A percentile compares a stretch with the other conserved stretches of the same genome.
These are phyloP conservation scores for Muscicapa adusta DNA, from an alignment of 2,113 vertebrate genomes.

Conservation along the genomic window DNA sequence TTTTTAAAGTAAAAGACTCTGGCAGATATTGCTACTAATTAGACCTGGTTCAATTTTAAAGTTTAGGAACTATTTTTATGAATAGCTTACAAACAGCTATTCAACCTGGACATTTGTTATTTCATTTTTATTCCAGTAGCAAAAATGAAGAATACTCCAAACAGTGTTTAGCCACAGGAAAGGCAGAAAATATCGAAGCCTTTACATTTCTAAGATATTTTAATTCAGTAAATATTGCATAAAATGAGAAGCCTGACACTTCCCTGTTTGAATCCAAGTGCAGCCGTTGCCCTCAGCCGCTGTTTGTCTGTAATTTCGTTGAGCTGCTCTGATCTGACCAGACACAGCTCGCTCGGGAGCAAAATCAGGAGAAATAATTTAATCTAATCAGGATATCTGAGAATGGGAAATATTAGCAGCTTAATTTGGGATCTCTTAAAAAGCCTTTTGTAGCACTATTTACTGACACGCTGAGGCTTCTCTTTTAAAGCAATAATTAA, in stretches of 20 bases:
- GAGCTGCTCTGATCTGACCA: slow-evolving; percentile 62
- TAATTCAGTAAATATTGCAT: slow-evolving; percentile 56
- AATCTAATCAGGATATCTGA: slow-evolving; percentile 74
- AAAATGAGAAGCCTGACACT: slow-evolving; percentile 35
- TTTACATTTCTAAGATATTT: slow-evolving; percentile 31
- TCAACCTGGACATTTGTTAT: background rate
- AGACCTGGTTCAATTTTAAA: background rate
- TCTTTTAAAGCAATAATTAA: slow-evolving; percentile 73
- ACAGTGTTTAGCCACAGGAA: slow-evolving; percentile 3
- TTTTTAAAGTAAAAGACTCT: background rate
- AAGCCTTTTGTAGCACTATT: slow-evolving; percentile 70
- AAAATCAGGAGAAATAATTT: slow-evolving; percentile 73
- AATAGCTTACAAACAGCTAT: background rate
- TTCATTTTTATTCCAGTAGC: background rate
- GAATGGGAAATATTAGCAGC: slow-evolving; percentile 67
- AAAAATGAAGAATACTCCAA: background rate
- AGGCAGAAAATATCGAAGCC: background rate
- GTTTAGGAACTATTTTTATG: background rate
- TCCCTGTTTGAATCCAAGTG: background rate
- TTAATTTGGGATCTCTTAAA: slow-evolving; percentile 69
- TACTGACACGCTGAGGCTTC: slow-evolving; percentile 63
- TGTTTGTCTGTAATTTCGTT: slow-evolving; percentile 63
- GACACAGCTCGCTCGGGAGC: slow-evolving; percentile 55
- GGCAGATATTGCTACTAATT: background rate
- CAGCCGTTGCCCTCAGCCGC: slow-evolving; percentile 35